phyloP scores from a whole-genome alignment of 1,140 invertebrate species.

The Nymphalis io region DNA sequence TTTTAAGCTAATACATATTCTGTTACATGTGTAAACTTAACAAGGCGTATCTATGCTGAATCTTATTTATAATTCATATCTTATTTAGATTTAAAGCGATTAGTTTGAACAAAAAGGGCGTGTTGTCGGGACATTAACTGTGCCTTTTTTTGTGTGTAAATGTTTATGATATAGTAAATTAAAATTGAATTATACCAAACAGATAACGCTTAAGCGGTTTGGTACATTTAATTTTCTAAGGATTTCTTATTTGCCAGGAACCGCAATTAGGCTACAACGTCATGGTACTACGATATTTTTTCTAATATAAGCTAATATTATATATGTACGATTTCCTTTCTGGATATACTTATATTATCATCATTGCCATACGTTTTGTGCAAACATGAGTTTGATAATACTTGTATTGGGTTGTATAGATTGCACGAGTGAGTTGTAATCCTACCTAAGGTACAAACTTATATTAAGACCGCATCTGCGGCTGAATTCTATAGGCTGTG shows the following conservation, averaged over 20 bases:
- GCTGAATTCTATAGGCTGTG: constrained; percentile 18
- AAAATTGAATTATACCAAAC: not conserved
- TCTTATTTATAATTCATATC: constrained; percentile 1
- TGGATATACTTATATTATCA: not conserved
- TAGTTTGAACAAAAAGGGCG: not conserved
- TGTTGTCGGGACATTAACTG: not conserved
- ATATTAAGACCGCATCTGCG: constrained; percentile 9
- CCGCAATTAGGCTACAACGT: not conserved
- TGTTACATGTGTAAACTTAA: not conserved
- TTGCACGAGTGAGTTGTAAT: not conserved
- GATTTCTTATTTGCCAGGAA: not conserved
- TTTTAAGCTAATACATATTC: not conserved
- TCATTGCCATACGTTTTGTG: not conserved
- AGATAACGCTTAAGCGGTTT: constrained; percentile 1
- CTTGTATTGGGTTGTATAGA: not conserved
- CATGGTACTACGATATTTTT: not conserved
- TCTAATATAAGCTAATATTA: not conserved
- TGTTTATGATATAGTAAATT: constrained; percentile 2
- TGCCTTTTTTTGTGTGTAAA: constrained; percentile 11
- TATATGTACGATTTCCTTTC: not conserved
- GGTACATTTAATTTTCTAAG: not conserved
- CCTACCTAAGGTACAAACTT: constrained; percentile 18
- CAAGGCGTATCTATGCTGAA: not conserved
- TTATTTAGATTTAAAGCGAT: constrained; percentile 7
- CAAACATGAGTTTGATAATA: not conserved